Evolutionary conservation across 2,113 vertebrate genomes (phyloP).

Genomic region (Paedocypris sp.): DNA sequence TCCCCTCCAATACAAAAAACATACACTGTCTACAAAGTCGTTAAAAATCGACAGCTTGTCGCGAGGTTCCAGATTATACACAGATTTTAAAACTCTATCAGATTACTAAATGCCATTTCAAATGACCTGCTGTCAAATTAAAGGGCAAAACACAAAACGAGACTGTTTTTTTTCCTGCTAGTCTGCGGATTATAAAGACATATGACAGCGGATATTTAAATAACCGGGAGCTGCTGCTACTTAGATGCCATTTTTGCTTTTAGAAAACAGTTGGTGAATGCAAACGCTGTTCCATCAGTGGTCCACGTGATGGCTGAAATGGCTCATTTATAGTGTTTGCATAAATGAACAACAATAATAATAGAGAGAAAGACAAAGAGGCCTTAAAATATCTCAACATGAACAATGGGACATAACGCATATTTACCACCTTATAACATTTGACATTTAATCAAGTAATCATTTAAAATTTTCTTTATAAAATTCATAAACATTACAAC

Average conservation of each 20-base stretch:
- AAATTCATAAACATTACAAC: too few relatives aligned
- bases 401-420: too few relatives aligned
- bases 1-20: too few relatives aligned
- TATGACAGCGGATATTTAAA: conserved; percentile 15
- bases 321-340: background rate
- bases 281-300: background rate
- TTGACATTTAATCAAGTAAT: too few relatives aligned
- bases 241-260: background rate
- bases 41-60: background rate
- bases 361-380: background rate
- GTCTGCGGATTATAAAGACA: background rate
- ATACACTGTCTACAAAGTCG: background rate
- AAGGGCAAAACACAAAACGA: background rate
- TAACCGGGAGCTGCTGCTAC: background rate
- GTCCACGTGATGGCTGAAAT: background rate
- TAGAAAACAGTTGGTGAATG: conserved; percentile 17
- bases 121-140: background rate
- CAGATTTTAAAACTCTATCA: background rate
- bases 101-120: background rate
- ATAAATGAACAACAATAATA: background rate
- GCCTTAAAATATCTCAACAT: too few relatives aligned
- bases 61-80: background rate
- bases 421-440: too few relatives aligned
- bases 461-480: too few relatives aligned
- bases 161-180: background rate